A percentile compares a stretch with the other conserved stretches of the same genome.
Conservation (phyloP, 2,797 vertebrate species). For the Gambusia yucatana region DNA sequence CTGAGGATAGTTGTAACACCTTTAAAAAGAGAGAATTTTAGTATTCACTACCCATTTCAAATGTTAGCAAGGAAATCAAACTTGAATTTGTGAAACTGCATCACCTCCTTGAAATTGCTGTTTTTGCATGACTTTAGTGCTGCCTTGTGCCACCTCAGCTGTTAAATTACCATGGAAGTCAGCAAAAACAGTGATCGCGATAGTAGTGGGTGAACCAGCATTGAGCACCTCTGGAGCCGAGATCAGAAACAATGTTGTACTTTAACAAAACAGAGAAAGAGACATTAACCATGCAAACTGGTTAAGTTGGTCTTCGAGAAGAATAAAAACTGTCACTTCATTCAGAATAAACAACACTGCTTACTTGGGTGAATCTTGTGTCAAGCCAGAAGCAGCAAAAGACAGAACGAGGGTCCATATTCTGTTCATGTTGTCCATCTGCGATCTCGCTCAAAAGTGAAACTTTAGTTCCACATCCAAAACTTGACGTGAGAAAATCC, state of each 20-base stretch:
- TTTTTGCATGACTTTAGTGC: constrained; percentile 23
- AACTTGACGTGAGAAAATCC: constrained; percentile 3
- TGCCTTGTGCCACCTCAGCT: constrained; percentile 44
- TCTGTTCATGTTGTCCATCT: constrained; percentile 49
- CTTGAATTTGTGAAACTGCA: not conserved
- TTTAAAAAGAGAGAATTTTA: constrained; percentile 50
- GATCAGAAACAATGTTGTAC: constrained; percentile 57
- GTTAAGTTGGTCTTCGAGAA: not conserved
- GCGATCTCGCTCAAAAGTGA: not conserved
- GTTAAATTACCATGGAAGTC: constrained; percentile 49
- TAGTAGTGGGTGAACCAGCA: constrained; percentile 45
- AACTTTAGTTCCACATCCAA: not conserved
- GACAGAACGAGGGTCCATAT: constrained; percentile 48
- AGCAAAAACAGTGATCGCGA: constrained; percentile 58
- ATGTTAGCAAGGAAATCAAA: not conserved
- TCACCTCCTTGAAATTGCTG: constrained; percentile 68
- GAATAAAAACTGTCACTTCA: not conserved
- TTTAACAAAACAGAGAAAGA: not conserved
- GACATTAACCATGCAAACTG: not conserved
- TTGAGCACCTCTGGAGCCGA: constrained; percentile 61
- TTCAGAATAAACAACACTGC: constrained; percentile 1
- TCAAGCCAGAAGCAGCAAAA: constrained; percentile 17
- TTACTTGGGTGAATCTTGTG: constrained; percentile 52
- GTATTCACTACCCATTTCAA: not conserved
- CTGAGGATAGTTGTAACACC: constrained; percentile 65